Percentiles rank a stretch among this genome's conserved stretches.
These are phyloP conservation scores for Myripristis murdjan DNA, from an alignment of 2,797 vertebrate genomes.

Conservation along the genomic window DNA sequence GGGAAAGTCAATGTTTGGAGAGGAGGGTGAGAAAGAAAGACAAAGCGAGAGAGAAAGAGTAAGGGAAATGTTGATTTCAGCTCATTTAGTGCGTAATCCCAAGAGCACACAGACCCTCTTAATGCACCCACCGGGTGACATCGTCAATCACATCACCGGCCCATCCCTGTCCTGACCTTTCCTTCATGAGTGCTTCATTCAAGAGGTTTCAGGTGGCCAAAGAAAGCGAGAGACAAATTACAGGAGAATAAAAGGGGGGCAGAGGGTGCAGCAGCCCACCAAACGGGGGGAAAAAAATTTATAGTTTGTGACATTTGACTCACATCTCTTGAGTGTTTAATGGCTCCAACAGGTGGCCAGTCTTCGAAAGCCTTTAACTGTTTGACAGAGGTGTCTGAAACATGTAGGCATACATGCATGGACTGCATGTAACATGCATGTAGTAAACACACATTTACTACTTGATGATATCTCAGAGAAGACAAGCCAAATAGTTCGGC, in stretches of 20 bases:
- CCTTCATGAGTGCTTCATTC: neutral
- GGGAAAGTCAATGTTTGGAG: slow-evolving; percentile 24
- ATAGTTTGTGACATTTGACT: slow-evolving; percentile 18
- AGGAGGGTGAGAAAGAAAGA: slow-evolving; percentile 1
- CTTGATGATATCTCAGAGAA: slow-evolving; percentile 15
- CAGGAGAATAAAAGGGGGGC: neutral
- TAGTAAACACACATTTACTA: slow-evolving; percentile 24
- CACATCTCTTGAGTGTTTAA: slow-evolving; percentile 33
- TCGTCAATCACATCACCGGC: slow-evolving; percentile 9
- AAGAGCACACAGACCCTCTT: slow-evolving; percentile 5
- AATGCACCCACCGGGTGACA: neutral
- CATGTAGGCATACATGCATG: slow-evolving; percentile 9
- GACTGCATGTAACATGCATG: slow-evolving; percentile 17
- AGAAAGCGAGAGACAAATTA: neutral
- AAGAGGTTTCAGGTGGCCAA: slow-evolving; percentile 18
- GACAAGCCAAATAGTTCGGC: slow-evolving; percentile 1
- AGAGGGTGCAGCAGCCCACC: neutral
- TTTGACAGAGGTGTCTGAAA: slow-evolving; percentile 34
- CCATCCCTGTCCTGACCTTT: neutral
- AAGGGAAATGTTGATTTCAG: slow-evolving; percentile 1
- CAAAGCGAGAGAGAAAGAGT: slow-evolving; percentile 7
- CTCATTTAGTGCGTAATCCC: slow-evolving; percentile 2
- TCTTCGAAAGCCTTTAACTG: slow-evolving; percentile 6
- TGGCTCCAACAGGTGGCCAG: slow-evolving; percentile 38
- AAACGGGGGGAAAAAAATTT: slow-evolving; percentile 18